Conservation (phyloP, 1,140 invertebrate genomes). For the Aphis craccivora region DNA sequence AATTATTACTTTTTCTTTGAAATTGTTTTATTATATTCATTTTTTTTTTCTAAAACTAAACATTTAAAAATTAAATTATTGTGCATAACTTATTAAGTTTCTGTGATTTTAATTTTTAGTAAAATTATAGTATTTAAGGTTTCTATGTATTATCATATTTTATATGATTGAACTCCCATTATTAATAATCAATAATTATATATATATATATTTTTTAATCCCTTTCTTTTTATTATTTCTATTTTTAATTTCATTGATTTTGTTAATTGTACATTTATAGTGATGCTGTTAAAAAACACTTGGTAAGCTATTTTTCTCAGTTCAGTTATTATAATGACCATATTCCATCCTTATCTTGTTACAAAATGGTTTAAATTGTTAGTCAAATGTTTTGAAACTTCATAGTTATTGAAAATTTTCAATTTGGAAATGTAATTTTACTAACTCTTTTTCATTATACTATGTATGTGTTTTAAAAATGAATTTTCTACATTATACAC, state of each 20-base stretch:
- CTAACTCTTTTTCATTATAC: neutral
- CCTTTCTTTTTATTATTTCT: constrained; percentile 16
- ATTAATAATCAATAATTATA: constrained; percentile 47
- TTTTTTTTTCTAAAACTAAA: constrained; percentile 47
- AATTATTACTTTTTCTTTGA: constrained; percentile 41
- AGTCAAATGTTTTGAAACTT: neutral
- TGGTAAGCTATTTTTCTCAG: neutral
- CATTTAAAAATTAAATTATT: constrained; percentile 42
- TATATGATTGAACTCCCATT: constrained; percentile 33
- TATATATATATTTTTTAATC: constrained; percentile 16
- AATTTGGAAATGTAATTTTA: neutral
- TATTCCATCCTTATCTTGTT: neutral
- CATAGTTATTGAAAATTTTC: neutral
- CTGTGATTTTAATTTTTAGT: constrained; percentile 58
- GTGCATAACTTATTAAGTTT: constrained; percentile 55
- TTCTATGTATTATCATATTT: constrained; percentile 40
- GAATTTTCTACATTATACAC: neutral
- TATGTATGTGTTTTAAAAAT: neutral
- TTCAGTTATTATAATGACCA: neutral
- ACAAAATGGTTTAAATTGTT: neutral
- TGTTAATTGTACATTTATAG: neutral
- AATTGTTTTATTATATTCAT: constrained; percentile 41
- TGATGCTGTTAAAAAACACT: neutral
- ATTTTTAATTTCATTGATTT: constrained; percentile 30
- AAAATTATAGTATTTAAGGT: constrained; percentile 54